These are phyloP conservation scores for Laspeyria flexula DNA, from an alignment of 2,888 invertebrate genomes.

Conservation along the genomic window DNA sequence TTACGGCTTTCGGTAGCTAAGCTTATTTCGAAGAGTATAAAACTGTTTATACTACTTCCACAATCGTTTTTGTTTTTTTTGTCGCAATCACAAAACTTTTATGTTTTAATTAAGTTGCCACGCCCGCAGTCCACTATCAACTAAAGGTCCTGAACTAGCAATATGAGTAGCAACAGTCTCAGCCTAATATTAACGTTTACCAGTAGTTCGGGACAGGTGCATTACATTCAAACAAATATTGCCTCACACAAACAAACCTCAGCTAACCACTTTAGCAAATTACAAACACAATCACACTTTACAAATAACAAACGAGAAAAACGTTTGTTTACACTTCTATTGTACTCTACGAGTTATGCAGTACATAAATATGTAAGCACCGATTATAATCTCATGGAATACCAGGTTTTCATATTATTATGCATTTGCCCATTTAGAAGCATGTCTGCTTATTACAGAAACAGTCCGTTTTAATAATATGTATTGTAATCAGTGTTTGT, in stretches of 20 bases:
- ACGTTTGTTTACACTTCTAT: background rate
- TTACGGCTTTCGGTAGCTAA: background rate
- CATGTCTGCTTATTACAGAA: slow-evolving; percentile 13
- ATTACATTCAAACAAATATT: background rate
- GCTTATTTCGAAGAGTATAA: background rate
- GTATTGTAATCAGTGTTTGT: slow-evolving; percentile 44
- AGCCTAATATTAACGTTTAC: slow-evolving; percentile 1
- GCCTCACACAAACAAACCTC: background rate
- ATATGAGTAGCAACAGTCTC: background rate
- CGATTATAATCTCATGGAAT: slow-evolving; percentile 4
- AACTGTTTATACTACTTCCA: no score
- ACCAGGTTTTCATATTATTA: slow-evolving; percentile 1
- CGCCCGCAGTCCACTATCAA: background rate
- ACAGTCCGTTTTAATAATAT: slow-evolving; percentile 16
- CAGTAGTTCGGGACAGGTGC: background rate
- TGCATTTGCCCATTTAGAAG: slow-evolving; percentile 13
- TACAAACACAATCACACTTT: background rate
- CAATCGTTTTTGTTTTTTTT: background rate
- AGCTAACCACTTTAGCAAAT: background rate
- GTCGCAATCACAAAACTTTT: background rate
- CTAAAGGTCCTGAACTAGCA: background rate
- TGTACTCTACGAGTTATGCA: background rate
- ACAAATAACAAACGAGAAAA: background rate
- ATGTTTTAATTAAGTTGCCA: background rate
- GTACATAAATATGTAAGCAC: background rate